Conservation (phyloP, 2,888 invertebrate genomes). For the Zele albiditarsus region DNA sequence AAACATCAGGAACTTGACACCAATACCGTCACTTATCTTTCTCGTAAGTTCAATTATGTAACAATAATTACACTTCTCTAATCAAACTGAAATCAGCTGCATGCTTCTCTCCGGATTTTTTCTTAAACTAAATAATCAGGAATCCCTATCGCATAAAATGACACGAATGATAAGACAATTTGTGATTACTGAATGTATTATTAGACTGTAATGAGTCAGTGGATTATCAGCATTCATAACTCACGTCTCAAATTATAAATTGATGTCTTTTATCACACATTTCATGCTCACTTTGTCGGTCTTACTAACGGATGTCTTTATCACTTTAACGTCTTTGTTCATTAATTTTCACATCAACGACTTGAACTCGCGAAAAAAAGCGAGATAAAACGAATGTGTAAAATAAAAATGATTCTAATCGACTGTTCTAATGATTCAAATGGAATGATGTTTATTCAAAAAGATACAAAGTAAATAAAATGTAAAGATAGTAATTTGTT, state of each 20-base stretch:
- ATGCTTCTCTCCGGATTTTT: neutral
- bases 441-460: neutral
- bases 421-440: neutral
- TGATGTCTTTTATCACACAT: neutral
- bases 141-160: neutral
- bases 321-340: neutral
- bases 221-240: neutral
- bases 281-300: neutral
- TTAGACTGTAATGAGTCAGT: neutral
- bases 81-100: neutral
- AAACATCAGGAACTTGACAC: conserved; percentile 86
- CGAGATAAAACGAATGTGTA: too few species aligned
- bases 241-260: neutral
- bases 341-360: neutral
- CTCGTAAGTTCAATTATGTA: conserved; percentile 77
- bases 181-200: neutral
- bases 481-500: neutral
- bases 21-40: conserved; percentile 89
- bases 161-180: neutral
- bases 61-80: neutral
- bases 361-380: neutral
- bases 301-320: neutral
- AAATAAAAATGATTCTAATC: too few species aligned
- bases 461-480: neutral
- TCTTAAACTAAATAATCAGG: neutral